Base-by-base conservation (phyloP, 2,888 invertebrate species). In the Caenorhabditis sp. region DNA sequence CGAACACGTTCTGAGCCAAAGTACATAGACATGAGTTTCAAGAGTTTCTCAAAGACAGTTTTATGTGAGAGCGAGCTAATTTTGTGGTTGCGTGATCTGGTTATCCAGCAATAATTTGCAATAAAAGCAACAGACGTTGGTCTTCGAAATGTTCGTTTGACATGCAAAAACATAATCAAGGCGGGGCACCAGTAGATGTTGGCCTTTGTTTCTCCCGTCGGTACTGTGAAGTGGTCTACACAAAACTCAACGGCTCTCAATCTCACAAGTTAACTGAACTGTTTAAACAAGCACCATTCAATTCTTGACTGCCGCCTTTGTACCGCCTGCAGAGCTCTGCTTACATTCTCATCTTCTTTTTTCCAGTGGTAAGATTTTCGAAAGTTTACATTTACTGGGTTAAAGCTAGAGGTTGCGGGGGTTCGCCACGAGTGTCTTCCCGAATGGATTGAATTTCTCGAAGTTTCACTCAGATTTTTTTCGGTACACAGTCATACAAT, bases 261-360 rank as follows among this genome's bases (percentile, higher is more conserved):
- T 76, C 76, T 67, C 76, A 76, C 76, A 76, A 76, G 76, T 76
- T 76, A 76, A 60, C 67, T 76, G 76, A 76, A 76, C 76, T 76
- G 76, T 76, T 76, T 67, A 67, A 67, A 76, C 76, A 76, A 76
- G 60, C 76, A 67, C 67, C 76, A 76, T 74, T 67, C 74, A 56
- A 56, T 53, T 76, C 44, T 76, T 67, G 51, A 28, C 76, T 61
- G 65, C 65, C 60, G 60, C 55, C 44, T 40, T 53, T 60, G 50
- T 24, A 8, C 50, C 24, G 22, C 20, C 65, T 55, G 51, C 64
- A 32, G 53, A 65, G 60, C 13, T 40, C 13, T 40, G 40, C 65
- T 56, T 58, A 50, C 58, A 65, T 72, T 32, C 32, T 32, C n/a
- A n/a, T n/a, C 32, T 32, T 32, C 32, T 32, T 32, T 32, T 32